Conservation (phyloP, 2,113 vertebrate species). For the Solea solea region DNA sequence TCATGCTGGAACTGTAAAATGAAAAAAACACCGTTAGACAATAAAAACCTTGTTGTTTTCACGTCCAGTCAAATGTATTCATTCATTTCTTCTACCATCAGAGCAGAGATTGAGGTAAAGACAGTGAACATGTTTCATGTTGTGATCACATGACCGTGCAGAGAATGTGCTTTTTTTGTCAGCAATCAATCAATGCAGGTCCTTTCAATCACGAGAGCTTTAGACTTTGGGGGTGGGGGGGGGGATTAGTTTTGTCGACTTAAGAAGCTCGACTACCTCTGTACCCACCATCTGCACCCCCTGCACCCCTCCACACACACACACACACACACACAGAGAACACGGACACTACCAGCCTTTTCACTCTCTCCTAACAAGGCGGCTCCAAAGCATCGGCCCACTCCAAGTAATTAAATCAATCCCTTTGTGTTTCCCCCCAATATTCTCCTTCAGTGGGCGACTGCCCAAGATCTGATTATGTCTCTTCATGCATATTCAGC, state of each 20-base stretch:
- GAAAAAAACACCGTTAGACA: no score
- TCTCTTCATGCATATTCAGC: constrained; percentile 97
- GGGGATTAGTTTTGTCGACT: constrained; percentile 91
- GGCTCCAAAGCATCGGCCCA: constrained; percentile 90
- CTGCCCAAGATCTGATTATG: constrained; percentile 96
- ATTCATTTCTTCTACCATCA: no score
- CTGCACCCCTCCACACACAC: constrained; percentile 18
- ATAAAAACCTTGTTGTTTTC: no score
- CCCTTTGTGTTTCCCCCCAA: constrained; percentile 92
- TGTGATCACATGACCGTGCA: constrained; percentile 65
- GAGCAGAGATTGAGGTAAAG: no score
- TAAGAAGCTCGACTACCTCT: constrained; percentile 91
- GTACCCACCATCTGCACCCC: constrained; percentile 72
- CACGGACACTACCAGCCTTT: constrained; percentile 90
- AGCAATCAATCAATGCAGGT: constrained; percentile 80
- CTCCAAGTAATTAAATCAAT: constrained; percentile 99
- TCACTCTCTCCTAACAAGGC: constrained; percentile 93
- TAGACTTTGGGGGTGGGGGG: constrained; percentile 86
- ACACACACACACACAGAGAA: constrained; percentile 76
- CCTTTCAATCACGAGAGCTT: constrained; percentile 88
- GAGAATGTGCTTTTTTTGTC: constrained; percentile 85
- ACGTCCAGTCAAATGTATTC: no score
- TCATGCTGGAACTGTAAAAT: no score
- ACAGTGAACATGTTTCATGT: no score
- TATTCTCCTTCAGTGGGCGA: constrained; percentile 92